Percentiles rank a stretch among this genome's conserved stretches.
Conservation (phyloP, 2,113 vertebrate species). For the Rhinoderma darwinii region DNA sequence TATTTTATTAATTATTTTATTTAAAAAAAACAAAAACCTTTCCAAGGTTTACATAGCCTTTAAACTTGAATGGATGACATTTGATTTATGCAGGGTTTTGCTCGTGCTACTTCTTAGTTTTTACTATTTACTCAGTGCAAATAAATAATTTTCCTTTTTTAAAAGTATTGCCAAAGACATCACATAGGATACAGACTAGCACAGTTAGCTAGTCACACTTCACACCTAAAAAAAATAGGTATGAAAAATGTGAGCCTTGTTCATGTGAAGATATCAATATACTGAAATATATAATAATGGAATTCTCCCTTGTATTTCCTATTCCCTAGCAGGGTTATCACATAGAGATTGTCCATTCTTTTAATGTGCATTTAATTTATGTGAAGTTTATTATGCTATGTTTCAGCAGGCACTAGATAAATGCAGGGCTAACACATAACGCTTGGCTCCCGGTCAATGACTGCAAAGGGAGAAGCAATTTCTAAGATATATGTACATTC, state of each 20-base stretch:
- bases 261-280: background rate
- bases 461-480: slow-evolving; percentile 6
- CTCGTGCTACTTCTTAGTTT: background rate
- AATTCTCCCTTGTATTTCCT: background rate
- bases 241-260: background rate
- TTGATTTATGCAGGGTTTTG: background rate
- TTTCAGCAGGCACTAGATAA: background rate
- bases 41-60: no score
- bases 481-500: background rate
- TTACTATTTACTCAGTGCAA: background rate
- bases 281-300: background rate
- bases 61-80: background rate
- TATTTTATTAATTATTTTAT: no score
- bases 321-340: background rate
- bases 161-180: background rate
- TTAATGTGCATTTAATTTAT: background rate
- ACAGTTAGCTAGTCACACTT: background rate
- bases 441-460: background rate
- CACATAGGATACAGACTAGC: slow-evolving; percentile 3
- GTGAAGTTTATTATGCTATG: background rate
- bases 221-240: background rate
- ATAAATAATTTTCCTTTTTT: slow-evolving; percentile 5
- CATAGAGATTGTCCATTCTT: background rate
- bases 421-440: background rate
- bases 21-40: no score